Conservation (phyloP, 2,113 vertebrate genomes). For the Spizaetus ornatus region DNA sequence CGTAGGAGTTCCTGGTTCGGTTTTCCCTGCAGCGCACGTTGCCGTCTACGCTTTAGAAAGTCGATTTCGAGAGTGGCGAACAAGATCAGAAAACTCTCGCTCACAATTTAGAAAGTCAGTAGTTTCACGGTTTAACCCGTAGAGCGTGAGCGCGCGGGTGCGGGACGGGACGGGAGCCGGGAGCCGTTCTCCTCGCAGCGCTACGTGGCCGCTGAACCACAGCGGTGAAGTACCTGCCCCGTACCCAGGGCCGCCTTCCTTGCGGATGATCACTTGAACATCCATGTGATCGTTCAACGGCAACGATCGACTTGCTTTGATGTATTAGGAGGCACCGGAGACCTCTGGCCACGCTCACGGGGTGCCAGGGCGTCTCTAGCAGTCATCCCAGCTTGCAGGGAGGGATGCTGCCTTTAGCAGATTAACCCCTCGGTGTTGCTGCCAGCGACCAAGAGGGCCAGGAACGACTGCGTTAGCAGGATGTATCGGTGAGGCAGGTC, state of each 20-base stretch:
- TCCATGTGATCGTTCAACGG: not conserved
- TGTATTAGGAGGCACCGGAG: rapidly evolving
- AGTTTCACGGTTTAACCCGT: not conserved
- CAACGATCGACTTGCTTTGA: rapidly evolving
- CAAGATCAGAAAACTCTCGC: not conserved
- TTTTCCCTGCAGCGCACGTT: not conserved
- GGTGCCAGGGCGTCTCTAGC: not conserved
- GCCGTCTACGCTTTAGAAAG: not conserved
- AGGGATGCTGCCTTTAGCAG: not conserved
- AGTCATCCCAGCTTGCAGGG: not conserved
- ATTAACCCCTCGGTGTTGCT: not conserved
- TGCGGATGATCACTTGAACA: not conserved
- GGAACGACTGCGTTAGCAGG: not conserved
- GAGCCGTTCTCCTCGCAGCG: rapidly evolving
- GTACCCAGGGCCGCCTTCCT: not conserved
- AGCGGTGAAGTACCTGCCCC: rapidly evolving
- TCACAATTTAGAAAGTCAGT: not conserved
- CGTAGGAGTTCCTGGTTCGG: not conserved
- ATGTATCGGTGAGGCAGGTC: not conserved
- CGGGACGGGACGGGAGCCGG: rapidly evolving
- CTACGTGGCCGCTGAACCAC: rapidly evolving
- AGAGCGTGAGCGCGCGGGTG: rapidly evolving
- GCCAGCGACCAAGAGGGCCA: not conserved
- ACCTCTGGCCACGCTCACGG: not conserved
- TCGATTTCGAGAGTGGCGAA: not conserved